Percentiles rank a stretch among this genome's conserved stretches.
These are phyloP conservation scores for Oscheius sp. DNA, from an alignment of 2,888 invertebrate species.

Conservation along the genomic window DNA sequence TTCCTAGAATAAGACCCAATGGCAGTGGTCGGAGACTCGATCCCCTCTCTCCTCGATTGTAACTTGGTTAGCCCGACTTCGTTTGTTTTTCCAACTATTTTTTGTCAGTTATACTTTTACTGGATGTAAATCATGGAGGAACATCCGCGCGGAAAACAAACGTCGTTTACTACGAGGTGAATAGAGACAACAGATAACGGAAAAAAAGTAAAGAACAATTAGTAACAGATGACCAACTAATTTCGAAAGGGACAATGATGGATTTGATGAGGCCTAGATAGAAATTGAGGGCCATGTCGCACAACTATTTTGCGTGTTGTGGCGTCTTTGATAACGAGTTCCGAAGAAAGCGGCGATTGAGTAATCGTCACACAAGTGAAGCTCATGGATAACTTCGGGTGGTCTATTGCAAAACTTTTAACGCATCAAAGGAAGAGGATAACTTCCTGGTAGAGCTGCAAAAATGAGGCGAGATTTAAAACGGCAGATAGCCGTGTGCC, in stretches of 20 bases:
- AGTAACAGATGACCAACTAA: constrained; percentile 13
- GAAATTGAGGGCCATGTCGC: not conserved
- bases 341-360: constrained; percentile 19
- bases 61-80: constrained; percentile 7
- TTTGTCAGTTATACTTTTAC: no score
- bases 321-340: constrained; percentile 22
- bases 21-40: not conserved
- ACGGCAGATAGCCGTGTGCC: not conserved
- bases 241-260: constrained; percentile 10
- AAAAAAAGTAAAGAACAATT: constrained; percentile 4
- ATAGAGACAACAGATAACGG: not conserved
- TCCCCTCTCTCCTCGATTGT: not conserved
- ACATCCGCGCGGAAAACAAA: not conserved
- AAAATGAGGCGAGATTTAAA: not conserved
- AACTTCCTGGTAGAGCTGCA: no score
- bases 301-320: constrained; percentile 11
- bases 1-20: constrained; percentile 1
- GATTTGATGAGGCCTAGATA: constrained; percentile 21
- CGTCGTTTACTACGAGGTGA: not conserved
- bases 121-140: not conserved
- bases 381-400: not conserved
- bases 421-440: not conserved
- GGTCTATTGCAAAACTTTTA: not conserved
- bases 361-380: constrained; percentile 3
- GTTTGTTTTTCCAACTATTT: not conserved